These are phyloP conservation scores for Calvadosia cruxmelitensis DNA, from an alignment of 30 jellyfish, hydroid and myxozoan genomes.

Conservation along the genomic window DNA sequence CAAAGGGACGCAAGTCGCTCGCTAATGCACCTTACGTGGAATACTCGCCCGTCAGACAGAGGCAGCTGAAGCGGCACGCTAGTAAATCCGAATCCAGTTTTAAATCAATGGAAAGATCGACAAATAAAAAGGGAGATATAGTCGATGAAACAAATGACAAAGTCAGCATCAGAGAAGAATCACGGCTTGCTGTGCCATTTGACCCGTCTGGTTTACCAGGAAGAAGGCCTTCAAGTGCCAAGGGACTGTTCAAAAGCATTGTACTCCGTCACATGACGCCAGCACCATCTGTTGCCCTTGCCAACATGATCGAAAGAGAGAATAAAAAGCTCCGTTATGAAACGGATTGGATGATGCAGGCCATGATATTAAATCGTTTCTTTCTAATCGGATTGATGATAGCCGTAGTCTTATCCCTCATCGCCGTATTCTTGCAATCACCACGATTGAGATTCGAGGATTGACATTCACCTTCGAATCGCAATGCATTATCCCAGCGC, in stretches of 20 bases:
- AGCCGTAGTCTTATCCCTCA: slow-evolving; percentile 39
- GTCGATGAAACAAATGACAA: background rate
- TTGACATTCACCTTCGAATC: no score
- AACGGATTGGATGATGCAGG: slow-evolving; percentile 77
- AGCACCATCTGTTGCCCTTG: slow-evolving; percentile 48
- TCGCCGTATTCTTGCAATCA: slow-evolving; percentile 60
- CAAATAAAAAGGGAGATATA: no score
- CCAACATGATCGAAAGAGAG: slow-evolving; percentile 56
- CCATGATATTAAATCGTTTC: slow-evolving; percentile 55
- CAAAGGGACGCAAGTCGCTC: background rate
- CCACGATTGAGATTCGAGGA: slow-evolving; percentile 19
- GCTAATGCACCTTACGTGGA: background rate
- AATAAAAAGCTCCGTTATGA: slow-evolving; percentile 29
- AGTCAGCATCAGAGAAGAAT: background rate
- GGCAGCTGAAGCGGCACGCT: background rate
- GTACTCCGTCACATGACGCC: slow-evolving; percentile 13
- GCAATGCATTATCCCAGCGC: no score
- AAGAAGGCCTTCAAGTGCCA: background rate
- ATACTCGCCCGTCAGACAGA: background rate
- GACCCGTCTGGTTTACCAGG: background rate
- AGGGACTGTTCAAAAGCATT: background rate
- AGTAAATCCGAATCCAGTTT: background rate
- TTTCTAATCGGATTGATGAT: slow-evolving; percentile 26
- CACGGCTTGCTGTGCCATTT: background rate
- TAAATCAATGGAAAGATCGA: no score